Base-by-base conservation (phyloP, 2,797 vertebrate genomes). In the Girardinus metallicus region DNA sequence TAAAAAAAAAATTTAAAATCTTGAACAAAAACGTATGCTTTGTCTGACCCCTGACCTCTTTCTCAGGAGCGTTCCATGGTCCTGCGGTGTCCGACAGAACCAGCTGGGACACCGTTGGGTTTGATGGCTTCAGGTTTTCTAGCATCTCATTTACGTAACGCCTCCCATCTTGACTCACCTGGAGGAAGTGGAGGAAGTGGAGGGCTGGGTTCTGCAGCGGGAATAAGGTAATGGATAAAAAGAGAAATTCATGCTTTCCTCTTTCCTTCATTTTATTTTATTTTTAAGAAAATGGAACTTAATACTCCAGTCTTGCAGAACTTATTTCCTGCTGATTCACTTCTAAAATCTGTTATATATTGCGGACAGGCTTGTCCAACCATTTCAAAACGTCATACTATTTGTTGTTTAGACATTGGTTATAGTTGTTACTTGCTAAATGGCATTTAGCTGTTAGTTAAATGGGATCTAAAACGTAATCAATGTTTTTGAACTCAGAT, bases 81-180 rank as follows among this genome's bases (percentile, higher is more conserved):
- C 83, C 92, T 99, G 81, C 97, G 97, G 77, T 96, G 96, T 88
- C 93, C 96, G 0, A 23, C 80, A 31, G 97, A 98, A 47, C 97
- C 97, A 47, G 80, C 93, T 0, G 96, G 94, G 18, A 96, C 96
- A 0, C 95, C 96, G 0, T 92, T 97, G 88, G 95, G 97, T 0
- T 23, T 94, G 57, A 96, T 95, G 90, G 92, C 94, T 0, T 96
- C 96, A 47, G 96, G 96, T 73, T 96, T 97, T 41, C 92, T 98
- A 78, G 97, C 96, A 0, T 94, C 97, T 26, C 97, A 99, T 60
- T 96, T 99, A 71, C 94, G 97, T 73, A 98, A 95, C 77, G 81
- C 98, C 74, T 98, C 97, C 31, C 97, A 97, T 53, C 94, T 97
- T 77, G 98, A 99, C 71, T 98, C 97, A 0, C 97, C 98, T 0